These are phyloP conservation scores for Numenius arquata DNA, from an alignment of 2,113 vertebrate species.

Conservation along the genomic window DNA sequence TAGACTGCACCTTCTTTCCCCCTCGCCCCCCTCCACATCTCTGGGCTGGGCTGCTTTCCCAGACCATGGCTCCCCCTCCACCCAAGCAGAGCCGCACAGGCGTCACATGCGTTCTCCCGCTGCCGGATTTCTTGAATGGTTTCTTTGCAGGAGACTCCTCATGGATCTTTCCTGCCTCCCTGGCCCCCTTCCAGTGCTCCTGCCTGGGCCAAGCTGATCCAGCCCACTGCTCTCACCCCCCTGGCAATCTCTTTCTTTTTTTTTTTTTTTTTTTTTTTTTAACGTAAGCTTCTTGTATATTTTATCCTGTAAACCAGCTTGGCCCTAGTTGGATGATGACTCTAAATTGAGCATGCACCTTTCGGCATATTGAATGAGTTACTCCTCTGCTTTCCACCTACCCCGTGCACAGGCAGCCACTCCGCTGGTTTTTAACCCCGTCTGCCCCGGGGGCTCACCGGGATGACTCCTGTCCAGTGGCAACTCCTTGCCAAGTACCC, in stretches of 20 bases:
- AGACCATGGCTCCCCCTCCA: background rate
- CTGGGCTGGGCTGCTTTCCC: background rate
- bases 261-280: background rate
- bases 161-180: background rate
- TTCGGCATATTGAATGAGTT: background rate
- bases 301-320: background rate
- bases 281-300: background rate
- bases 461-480: background rate
- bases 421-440: background rate
- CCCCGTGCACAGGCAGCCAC: background rate
- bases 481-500: background rate
- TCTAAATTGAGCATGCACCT: background rate
- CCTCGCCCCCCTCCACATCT: background rate
- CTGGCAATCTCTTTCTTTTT: background rate
- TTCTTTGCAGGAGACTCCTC: conserved; percentile 41
- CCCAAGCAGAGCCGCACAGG: background rate
- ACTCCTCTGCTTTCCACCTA: background rate
- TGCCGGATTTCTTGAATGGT: background rate
- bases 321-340: background rate
- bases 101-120: background rate
- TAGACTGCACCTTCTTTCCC: background rate
- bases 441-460: fast-evolving
- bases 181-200: background rate
- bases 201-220: background rate
- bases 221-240: background rate